Evolutionary conservation across 1,140 invertebrate species (phyloP).

Genomic region (Probaryconus sp.): DNA sequence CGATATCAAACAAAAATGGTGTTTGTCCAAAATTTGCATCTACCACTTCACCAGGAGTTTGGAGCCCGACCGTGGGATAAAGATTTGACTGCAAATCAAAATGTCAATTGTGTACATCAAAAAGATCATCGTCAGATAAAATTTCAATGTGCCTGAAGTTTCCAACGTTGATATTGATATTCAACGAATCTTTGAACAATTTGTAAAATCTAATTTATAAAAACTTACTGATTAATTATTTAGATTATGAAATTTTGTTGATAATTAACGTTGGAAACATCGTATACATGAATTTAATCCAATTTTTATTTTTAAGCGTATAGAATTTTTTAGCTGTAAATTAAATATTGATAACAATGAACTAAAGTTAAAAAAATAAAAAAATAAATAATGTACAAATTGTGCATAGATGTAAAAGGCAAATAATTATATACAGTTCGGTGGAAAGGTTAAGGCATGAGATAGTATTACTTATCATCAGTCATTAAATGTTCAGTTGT

Average conservation of each 20-base stretch:
- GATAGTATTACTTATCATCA: slow-evolving; percentile 10
- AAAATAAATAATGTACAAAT: neutral
- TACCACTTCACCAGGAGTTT: slow-evolving; percentile 98
- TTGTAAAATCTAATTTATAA: neutral
- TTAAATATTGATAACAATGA: no score
- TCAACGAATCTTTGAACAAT: neutral
- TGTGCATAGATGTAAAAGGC: neutral
- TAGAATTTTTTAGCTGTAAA: no score
- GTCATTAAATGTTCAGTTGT: slow-evolving; percentile 16
- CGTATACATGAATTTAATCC: no score
- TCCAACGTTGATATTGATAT: no score
- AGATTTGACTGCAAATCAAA: slow-evolving; percentile 88
- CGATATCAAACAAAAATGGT: slow-evolving; percentile 98
- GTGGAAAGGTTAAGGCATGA: neutral
- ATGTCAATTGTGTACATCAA: neutral
- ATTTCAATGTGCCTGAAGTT: no score
- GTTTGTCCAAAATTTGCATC: slow-evolving; percentile 99
- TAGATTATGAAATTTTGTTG: no score
- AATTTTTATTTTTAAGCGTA: no score
- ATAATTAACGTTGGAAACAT: no score
- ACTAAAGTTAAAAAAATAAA: no score
- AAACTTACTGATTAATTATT: no score
- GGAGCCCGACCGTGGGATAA: slow-evolving; percentile 98
- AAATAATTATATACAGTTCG: neutral
- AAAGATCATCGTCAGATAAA: neutral